phyloP scores from a whole-genome alignment of 2,113 vertebrate species.

The Chionodraco myersi region DNA sequence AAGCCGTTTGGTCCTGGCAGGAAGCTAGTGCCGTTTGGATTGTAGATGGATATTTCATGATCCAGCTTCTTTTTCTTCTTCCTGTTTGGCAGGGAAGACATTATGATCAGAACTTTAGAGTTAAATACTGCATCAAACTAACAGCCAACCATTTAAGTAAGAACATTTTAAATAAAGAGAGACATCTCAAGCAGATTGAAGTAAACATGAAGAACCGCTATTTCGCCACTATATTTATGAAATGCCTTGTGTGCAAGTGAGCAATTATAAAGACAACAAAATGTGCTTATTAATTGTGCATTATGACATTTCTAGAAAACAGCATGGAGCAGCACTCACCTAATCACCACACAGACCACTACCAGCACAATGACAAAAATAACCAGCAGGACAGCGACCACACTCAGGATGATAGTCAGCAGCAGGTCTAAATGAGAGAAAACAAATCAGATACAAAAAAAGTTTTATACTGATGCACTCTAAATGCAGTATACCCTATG shows the following conservation, averaged over 20 bases:
- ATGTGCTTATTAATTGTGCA: neutral
- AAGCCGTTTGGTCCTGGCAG: constrained; percentile 77
- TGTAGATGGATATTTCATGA: constrained; percentile 87
- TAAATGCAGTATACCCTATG: neutral
- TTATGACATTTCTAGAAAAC: neutral
- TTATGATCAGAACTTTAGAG: neutral
- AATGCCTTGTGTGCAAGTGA: neutral
- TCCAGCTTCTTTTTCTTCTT: constrained; percentile 76
- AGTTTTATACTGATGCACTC: neutral
- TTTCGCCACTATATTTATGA: neutral
- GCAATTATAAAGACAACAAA: neutral
- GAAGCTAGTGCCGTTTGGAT: constrained; percentile 82
- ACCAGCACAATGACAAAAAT: constrained; percentile 70
- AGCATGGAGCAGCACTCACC: constrained; percentile 79
- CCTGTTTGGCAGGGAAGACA: constrained; percentile 73
- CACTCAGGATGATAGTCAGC: constrained; percentile 77
- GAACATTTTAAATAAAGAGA: neutral
- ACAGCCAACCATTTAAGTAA: neutral
- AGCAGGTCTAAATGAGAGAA: constrained; percentile 77
- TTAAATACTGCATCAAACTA: neutral
- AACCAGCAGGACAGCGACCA: constrained; percentile 77
- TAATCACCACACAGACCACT: constrained; percentile 84
- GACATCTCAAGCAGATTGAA: neutral
- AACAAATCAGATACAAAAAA: neutral
- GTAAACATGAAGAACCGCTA: neutral